A percentile compares a stretch with the other conserved stretches of the same genome.
Evolutionary conservation across 2,888 invertebrate species (phyloP).

Genomic region (Heliconius ismenius): DNA sequence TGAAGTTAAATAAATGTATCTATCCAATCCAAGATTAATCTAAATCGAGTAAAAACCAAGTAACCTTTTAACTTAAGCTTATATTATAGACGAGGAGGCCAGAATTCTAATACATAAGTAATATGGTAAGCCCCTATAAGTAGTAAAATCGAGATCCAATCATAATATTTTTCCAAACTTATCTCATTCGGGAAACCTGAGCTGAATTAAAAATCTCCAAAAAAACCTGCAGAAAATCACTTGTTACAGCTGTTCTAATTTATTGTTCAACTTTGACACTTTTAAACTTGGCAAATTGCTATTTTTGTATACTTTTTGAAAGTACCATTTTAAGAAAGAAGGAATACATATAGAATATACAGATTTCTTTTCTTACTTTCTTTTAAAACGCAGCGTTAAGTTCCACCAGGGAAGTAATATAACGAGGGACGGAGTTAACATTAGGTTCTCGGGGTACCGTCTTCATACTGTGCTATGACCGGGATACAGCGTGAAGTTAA

Average conservation of each 20-base stretch:
- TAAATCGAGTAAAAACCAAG: background rate
- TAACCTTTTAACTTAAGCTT: background rate
- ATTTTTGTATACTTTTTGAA: conserved; percentile 7
- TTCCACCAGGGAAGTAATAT: background rate
- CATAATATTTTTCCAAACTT: conserved; percentile 19
- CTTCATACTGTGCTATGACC: no score
- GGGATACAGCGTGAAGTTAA: no score
- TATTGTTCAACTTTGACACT: conserved; percentile 25
- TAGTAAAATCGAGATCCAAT: conserved; percentile 20
- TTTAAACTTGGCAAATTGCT: conserved; percentile 16
- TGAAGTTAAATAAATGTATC: background rate
- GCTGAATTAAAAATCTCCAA: conserved; percentile 14
- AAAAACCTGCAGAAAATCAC: conserved; percentile 20
- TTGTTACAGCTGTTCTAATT: conserved; percentile 14
- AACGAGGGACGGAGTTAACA: no score
- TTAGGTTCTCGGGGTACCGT: no score
- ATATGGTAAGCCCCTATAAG: conserved; percentile 7
- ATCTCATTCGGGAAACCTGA: conserved; percentile 8
- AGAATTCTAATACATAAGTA: conserved; percentile 2
- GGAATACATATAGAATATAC: background rate
- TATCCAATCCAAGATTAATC: background rate
- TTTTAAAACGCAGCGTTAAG: background rate
- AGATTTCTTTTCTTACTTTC: background rate
- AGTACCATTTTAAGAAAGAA: background rate
- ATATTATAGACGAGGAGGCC: background rate